Evolutionary conservation across 37 sponge, comb jelly and placozoan genomes (phyloP), one percentile per base, ranked within the genome.

Genomic region (Beroe ovata): DNA sequence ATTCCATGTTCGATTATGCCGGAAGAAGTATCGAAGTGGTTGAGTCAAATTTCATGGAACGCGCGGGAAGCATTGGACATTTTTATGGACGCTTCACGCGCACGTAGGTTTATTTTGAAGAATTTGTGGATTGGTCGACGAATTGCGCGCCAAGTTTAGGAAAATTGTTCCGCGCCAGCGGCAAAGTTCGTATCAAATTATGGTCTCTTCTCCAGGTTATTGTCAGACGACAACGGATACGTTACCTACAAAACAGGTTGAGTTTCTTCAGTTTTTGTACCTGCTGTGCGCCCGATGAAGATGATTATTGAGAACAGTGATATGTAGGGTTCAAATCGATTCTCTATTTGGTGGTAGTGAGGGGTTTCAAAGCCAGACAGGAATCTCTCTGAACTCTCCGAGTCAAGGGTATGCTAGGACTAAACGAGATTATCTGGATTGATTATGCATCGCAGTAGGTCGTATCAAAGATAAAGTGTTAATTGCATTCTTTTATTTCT

Each of bases 211-310:
- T 42, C 41, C 84, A 77, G 84, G 84, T 77, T 25, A 77, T 77
- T 32, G 6, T 77, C 26, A 8, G 47, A 40, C 21, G 84, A 40
- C 84, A 77, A 23, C 2, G 54, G 41, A 42, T 77, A n/a, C 41
- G 84, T n/a, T 77, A 77, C 84, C n/a, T 19, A n/a, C 84, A 77
- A 54, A 42, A 39, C 84, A 39, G 84, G 33, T 26, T 77, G 0
- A 77, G 84, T 42, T 77, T 77, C n/a, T 42, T 28, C 84, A 77
- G 47, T 26, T 4, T 77, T 20, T 77, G 84, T 39, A 77, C 84
- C 1, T 77, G 84, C 23, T 77, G 84, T 39, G 63, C 23, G 4
- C 63, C 63, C 8, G 29, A 62, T 62, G 63, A 47, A 47, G 54
- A 47, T n/a, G n/a, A n/a, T 11, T 47, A 47, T 47, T 47, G 54